These are phyloP conservation scores for Bettongia penicillata DNA, from an alignment of 2,113 vertebrate species.

Conservation along the genomic window DNA sequence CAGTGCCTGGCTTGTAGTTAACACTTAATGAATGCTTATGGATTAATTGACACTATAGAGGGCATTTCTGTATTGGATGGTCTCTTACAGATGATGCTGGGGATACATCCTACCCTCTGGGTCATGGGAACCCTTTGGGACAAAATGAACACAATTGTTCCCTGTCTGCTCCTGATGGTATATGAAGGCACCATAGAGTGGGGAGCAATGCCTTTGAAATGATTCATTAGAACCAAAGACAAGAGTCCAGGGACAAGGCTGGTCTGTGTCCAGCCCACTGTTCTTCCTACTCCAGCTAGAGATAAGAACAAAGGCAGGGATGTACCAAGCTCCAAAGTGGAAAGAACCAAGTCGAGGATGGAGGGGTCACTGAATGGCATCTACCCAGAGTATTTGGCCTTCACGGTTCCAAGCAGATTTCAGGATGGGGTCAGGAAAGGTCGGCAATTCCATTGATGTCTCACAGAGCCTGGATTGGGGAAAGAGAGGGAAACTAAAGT, in stretches of 20 bases:
- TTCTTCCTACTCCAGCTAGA: neutral
- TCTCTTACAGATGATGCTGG: neutral
- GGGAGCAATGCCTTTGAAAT: constrained; percentile 5
- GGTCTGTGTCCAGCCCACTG: neutral
- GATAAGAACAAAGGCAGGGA: neutral
- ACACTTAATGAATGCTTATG: neutral
- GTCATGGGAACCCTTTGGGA: neutral
- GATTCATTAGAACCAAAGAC: constrained; percentile 4
- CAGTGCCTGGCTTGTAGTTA: neutral
- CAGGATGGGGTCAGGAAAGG: neutral
- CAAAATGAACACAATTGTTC: neutral
- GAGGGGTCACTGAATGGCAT: neutral
- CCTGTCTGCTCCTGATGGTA: neutral
- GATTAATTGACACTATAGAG: neutral
- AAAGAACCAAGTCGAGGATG: neutral
- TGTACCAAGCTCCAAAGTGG: neutral
- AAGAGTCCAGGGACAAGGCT: neutral
- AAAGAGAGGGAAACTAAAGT: neutral
- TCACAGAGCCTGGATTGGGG: neutral
- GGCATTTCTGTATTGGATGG: neutral
- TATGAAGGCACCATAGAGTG: neutral
- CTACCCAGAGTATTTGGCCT: neutral
- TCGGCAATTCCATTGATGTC: neutral
- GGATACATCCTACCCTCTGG: neutral
- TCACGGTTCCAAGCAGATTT: neutral